Conservation (phyloP, 2,113 vertebrate species). For the Heterotis niloticus region DNA sequence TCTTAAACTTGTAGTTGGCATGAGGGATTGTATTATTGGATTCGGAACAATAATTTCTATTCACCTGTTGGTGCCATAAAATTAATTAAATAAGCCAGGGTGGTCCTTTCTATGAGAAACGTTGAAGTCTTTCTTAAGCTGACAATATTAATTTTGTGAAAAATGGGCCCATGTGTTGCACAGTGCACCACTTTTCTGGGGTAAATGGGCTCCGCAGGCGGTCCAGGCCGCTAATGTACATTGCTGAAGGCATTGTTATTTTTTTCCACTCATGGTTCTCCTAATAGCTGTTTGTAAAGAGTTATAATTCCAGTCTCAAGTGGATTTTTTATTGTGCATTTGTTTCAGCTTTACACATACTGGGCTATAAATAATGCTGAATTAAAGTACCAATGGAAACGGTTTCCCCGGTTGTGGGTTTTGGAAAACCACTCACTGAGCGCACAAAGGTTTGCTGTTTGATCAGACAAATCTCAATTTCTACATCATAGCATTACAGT, state of each 20-base stretch:
- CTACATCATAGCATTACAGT: too few species aligned
- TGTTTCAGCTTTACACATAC: neutral
- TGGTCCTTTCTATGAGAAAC: neutral
- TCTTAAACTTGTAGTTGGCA: neutral
- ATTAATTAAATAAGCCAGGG: constrained; percentile 5
- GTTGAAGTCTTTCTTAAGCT: neutral
- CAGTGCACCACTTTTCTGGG: neutral
- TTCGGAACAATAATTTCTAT: neutral
- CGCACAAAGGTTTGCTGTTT: too few species aligned
- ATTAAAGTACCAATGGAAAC: neutral
- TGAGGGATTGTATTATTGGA: too few species aligned
- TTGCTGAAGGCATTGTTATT: neutral
- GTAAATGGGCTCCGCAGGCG: neutral
- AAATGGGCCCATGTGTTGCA: neutral
- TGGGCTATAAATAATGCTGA: neutral
- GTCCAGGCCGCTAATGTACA: neutral
- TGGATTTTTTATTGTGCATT: neutral
- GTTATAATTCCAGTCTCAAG: constrained; percentile 5
- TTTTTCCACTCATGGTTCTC: neutral
- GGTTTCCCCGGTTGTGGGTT: neutral
- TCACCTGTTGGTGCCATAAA: neutral
- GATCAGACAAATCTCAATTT: too few species aligned
- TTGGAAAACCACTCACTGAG: too few species aligned
- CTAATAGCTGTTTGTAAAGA: neutral
- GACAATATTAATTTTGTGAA: neutral